Evolutionary conservation across 2,797 vertebrate genomes (phyloP).

Genomic region (Phrynocephalus vlangalii): DNA sequence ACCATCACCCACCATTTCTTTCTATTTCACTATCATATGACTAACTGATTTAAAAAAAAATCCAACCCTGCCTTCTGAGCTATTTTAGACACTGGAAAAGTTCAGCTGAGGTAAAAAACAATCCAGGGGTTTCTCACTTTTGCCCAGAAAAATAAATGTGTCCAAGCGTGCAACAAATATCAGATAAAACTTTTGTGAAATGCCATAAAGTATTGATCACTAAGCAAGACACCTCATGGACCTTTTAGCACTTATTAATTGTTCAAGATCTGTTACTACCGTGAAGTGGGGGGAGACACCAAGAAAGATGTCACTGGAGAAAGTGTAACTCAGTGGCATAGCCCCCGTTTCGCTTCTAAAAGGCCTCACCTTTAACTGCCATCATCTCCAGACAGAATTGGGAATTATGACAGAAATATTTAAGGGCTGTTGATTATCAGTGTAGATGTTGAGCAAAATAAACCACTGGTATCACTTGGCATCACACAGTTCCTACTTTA

Average conservation of each 20-base stretch:
- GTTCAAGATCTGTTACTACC: too few species aligned
- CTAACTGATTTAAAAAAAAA: not conserved
- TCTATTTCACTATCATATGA: not conserved
- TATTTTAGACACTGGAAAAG: too few species aligned
- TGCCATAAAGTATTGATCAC: too few species aligned
- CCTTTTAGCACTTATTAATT: too few species aligned
- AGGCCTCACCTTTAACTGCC: not conserved
- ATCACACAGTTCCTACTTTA: not conserved
- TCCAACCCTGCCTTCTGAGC: too few species aligned
- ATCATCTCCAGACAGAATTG: not conserved
- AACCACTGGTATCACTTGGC: not conserved
- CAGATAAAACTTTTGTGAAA: not conserved
- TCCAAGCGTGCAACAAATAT: not conserved
- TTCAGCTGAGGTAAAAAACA: not conserved
- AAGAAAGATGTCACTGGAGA: too few species aligned
- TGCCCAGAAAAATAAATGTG: not conserved
- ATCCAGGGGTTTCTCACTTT: too few species aligned
- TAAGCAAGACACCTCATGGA: too few species aligned
- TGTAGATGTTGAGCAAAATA: not conserved
- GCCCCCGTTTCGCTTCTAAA: not conserved
- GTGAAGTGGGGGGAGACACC: too few species aligned
- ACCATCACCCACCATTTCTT: not conserved
- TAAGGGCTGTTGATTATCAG: not conserved
- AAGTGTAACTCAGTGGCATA: not conserved
- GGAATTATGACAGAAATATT: not conserved